Conservation (phyloP, 1,140 invertebrate genomes). For the Psilanteris sp. region DNA sequence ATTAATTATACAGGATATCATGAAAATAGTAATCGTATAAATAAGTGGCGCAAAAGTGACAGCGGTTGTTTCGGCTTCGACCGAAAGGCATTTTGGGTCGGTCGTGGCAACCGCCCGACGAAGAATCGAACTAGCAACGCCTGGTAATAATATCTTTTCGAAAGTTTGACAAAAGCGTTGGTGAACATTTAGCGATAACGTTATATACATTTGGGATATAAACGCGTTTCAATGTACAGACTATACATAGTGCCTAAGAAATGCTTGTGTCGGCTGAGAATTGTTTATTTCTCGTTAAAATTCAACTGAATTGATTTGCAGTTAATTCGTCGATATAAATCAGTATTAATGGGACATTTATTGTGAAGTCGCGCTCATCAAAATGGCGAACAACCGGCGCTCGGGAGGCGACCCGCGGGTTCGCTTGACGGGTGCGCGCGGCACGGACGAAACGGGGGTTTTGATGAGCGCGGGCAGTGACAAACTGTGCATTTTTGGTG, state of each 20-base stretch:
- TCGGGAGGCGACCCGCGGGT: too few species aligned
- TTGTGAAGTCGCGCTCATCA: conserved; percentile 17
- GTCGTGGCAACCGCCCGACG: too few species aligned
- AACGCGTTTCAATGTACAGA: conserved; percentile 47
- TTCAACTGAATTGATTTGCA: conserved; percentile 29
- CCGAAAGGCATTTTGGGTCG: too few species aligned
- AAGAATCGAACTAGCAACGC: conserved; percentile 5
- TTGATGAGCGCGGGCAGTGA: background rate
- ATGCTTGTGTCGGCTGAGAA: conserved; percentile 54
- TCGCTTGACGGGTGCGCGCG: too few species aligned
- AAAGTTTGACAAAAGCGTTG: conserved; percentile 6
- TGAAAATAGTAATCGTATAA: too few species aligned
- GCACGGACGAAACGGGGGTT: background rate
- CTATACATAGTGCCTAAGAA: conserved; percentile 68
- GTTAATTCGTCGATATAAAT: conserved; percentile 24
- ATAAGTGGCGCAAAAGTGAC: too few species aligned
- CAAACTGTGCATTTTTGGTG: conserved; percentile 43
- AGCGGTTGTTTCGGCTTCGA: too few species aligned
- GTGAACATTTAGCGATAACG: conserved; percentile 11
- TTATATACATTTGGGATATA: conserved; percentile 15
- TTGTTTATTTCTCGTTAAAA: conserved; percentile 22
- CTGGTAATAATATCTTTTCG: conserved; percentile 5
- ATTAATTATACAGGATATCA: too few species aligned
- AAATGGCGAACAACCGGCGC: too few species aligned
- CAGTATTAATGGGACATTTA: conserved; percentile 51